Conservation (phyloP, 2,797 vertebrate genomes). For the Carduelis carduelis region DNA sequence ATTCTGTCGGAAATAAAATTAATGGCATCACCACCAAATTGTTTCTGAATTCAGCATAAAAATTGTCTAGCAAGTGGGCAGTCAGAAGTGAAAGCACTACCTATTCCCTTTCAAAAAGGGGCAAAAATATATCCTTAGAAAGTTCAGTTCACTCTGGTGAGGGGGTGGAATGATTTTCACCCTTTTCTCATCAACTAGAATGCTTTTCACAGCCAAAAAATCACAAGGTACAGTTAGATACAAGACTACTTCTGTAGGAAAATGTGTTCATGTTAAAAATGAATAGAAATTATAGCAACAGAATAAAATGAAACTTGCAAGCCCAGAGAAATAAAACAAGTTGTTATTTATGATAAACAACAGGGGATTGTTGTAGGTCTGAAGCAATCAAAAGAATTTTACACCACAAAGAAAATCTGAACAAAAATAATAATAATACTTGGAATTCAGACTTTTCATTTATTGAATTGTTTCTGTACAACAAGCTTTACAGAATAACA, state of each 20-base stretch:
- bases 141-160: constrained; percentile 45
- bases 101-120: constrained; percentile 15
- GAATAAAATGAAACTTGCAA: constrained; percentile 57
- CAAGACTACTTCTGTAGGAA: constrained; percentile 42
- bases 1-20: neutral
- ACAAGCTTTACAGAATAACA: constrained; percentile 57
- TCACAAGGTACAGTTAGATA: constrained; percentile 43
- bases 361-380: constrained; percentile 41
- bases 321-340: constrained; percentile 53
- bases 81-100: constrained; percentile 24
- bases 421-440: constrained; percentile 68
- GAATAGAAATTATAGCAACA: constrained; percentile 65
- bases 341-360: constrained; percentile 69
- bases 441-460: constrained; percentile 63
- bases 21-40: neutral
- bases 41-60: neutral
- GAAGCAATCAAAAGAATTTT: constrained; percentile 63
- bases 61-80: neutral
- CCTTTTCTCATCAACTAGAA: constrained; percentile 55
- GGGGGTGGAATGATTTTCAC: constrained; percentile 57
- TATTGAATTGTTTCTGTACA: constrained; percentile 67
- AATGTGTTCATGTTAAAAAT: constrained; percentile 55
- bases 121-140: constrained; percentile 50
- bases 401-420: constrained; percentile 34
- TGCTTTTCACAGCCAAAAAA: constrained; percentile 54